Evolutionary conservation across 1,140 invertebrate genomes (phyloP), one percentile per base, ranked within the genome.

Genomic region (Drosophila triauraria): DNA sequence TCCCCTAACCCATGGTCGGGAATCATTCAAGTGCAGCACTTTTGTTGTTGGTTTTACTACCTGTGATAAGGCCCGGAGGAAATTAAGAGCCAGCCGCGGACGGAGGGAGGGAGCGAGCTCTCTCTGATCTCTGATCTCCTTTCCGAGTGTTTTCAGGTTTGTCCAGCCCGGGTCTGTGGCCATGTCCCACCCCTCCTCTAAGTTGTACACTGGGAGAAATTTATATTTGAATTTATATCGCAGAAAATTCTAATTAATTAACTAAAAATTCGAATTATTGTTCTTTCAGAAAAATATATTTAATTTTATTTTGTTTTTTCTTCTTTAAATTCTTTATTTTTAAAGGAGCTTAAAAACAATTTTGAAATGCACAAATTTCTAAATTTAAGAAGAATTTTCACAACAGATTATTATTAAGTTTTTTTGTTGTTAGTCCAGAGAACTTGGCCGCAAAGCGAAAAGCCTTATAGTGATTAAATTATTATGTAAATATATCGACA

Each of bases 11-110:
- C 32, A 23, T 32, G 35, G 23, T 32, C n/a, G 70, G 78, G 74
- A 85, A 70, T 81, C 82, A 85, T 70, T 84, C 82, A 82, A 85
- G 68, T 85, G 82, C 82, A 78, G 82, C 82, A 85, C 54, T 74
- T 72, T 74, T 74, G 54, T 58, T 72, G 70, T 72, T 54, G 48
- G 67, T 85, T 83, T 85, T 85, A 85, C 78, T 85, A 85, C 82
- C 82, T 85, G 74, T 75, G 82, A 85, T 86, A 85, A 85, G 81
- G 77, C 58, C 56, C 64, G 27, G 67, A 72, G 67, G 54, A 72
- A 72, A 72, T 72, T 72, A 72, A 68, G 48, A 70, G 67, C 42
- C 67, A 15, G 63, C 17, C 40, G 62, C 30, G 32, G 51, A n/a
- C 23, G 63, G 46, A 72, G 71, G 61, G 48, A 54, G 67, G 48